Base-by-base conservation (phyloP, 2,113 vertebrate species). In the Rutilus rutilus region DNA sequence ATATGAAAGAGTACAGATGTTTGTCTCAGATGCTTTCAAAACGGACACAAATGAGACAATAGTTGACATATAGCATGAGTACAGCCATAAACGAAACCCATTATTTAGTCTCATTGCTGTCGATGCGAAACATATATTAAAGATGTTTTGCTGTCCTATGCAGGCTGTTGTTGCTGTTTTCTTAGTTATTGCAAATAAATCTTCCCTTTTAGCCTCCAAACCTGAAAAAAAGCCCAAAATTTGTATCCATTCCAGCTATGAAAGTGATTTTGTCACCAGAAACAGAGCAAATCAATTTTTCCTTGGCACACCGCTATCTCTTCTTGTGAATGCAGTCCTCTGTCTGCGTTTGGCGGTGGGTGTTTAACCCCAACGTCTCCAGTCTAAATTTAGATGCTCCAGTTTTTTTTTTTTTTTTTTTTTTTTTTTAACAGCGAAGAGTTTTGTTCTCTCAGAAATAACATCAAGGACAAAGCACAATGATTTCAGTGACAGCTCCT, bases 311-410 rank as follows among this genome's bases (percentile, higher is more conserved):
- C 59, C n/a, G 11, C 83, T 65, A 76, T 85, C 84, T 27, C 59
- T 65, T 85, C 84, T 83, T 78, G 85, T 39, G 86, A 90, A 93
- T 90, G 93, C 90, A 57, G 91, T 85, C 59, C 88, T 90, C 80
- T 87, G 86, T 89, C 90, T 92, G 88, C 23, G 54, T 82, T 86
- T 90, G 84, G 91, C 87, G 76, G 86, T 89, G 85, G 86, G 89
- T 92, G 87, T 94, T 94, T 94, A 94, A 93, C 93, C 90, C 90
- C 75, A 67, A 91, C 87, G 91, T 85, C 89, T 52, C 71, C 59
- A 69, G 52, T 86, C 92, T 92, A 93, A 92, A 94, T 94, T 90
- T 92, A 91, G 91, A 92, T 92, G 92, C 90, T 93, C 92, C 90
- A 93, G 88, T 92, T 88, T 86, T 69, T 86, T 69, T 52, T 57